These are phyloP conservation scores for Tympanoctomys barrerae DNA, from an alignment of 2,797 vertebrate genomes.

Conservation along the genomic window DNA sequence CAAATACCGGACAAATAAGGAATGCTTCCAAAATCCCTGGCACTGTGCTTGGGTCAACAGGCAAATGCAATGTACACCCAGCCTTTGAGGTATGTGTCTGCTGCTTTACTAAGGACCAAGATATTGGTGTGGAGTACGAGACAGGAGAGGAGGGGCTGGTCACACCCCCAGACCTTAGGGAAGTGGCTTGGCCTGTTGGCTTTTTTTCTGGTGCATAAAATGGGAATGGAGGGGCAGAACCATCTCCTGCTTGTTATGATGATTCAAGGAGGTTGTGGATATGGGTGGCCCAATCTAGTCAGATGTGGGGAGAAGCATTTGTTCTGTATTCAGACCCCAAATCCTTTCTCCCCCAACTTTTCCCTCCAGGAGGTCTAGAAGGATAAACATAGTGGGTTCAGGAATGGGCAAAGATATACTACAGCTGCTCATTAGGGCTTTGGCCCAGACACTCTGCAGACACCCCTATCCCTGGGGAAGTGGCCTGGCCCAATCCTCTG, in stretches of 20 bases:
- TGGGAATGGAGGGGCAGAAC: background rate
- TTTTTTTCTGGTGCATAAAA: background rate
- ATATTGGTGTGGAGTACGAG: accelerated
- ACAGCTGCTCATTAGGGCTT: background rate
- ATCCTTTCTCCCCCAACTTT: background rate
- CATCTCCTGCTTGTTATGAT: background rate
- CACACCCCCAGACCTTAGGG: background rate
- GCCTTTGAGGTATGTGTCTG: background rate
- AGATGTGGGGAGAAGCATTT: background rate
- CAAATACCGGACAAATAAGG: background rate
- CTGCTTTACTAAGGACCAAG: background rate
- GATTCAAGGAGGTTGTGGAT: background rate
- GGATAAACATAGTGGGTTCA: background rate
- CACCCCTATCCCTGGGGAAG: background rate
- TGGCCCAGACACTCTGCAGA: constrained; percentile 52
- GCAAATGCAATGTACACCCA: background rate
- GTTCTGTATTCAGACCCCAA: background rate
- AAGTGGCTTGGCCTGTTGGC: background rate
- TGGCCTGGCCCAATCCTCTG: background rate
- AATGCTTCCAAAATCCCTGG: background rate
- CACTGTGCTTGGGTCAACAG: background rate
- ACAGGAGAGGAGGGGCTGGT: background rate
- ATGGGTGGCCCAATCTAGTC: background rate
- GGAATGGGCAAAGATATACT: background rate
- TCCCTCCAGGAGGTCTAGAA: background rate